Evolutionary conservation across 2,888 invertebrate species (phyloP).

Genomic region (Sinohyriopsis cumingii): DNA sequence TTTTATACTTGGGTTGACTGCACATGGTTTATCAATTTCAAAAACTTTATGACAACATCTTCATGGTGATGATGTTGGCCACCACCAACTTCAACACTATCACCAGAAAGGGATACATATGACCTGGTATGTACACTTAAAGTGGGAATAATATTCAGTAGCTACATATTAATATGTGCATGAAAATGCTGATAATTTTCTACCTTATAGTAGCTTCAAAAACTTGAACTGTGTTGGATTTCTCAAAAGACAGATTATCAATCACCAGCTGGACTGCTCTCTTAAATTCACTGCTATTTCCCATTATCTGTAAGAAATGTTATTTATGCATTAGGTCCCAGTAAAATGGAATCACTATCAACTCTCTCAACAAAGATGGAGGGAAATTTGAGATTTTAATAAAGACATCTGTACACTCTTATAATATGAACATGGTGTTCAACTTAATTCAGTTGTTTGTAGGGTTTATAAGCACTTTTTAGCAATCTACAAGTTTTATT

Average conservation of each 20-base stretch:
- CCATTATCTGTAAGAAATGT: slow-evolving; percentile 72
- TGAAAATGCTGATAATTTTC: slow-evolving; percentile 2
- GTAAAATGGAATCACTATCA: not conserved
- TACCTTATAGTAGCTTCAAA: slow-evolving; percentile 80
- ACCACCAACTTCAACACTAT: too few species aligned
- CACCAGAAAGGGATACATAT: not conserved
- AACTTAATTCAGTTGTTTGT: too few species aligned
- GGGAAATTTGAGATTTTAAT: too few species aligned
- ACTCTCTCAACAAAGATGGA: not conserved
- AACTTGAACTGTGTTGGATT: slow-evolving; percentile 78
- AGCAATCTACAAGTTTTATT: too few species aligned
- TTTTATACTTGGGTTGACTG: too few species aligned
- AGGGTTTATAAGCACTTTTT: too few species aligned
- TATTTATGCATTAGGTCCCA: too few species aligned
- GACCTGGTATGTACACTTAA: not conserved
- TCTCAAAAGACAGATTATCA: slow-evolving; percentile 77
- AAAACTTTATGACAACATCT: too few species aligned
- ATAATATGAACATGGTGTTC: too few species aligned
- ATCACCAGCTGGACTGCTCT: slow-evolving; percentile 76
- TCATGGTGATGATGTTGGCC: too few species aligned
- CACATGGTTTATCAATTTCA: too few species aligned
- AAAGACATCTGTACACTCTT: too few species aligned
- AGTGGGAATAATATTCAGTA: not conserved
- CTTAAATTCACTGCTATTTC: slow-evolving; percentile 77
- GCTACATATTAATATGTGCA: not conserved